These are phyloP conservation scores for Gallinago nigripennis DNA, from an alignment of 2,797 vertebrate species.

Conservation along the genomic window DNA sequence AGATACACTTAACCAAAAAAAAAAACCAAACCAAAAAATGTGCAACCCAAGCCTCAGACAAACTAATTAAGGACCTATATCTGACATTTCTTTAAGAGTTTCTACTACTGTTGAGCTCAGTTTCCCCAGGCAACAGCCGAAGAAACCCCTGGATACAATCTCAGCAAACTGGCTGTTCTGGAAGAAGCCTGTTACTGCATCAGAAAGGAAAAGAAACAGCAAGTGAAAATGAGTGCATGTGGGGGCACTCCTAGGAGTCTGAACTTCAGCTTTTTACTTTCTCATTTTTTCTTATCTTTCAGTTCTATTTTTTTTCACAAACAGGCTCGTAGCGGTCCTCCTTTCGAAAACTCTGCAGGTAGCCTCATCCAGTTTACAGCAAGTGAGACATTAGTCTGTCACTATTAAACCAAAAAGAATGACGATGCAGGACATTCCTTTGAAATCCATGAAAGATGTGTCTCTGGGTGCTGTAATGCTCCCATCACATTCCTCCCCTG, in stretches of 20 bases:
- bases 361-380: not conserved
- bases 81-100: not conserved
- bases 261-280: not conserved
- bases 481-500: not conserved
- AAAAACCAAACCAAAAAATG: not conserved
- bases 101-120: not conserved
- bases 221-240: not conserved
- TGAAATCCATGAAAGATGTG: not conserved
- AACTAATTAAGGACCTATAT: not conserved
- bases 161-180: not conserved
- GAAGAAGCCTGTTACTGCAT: not conserved
- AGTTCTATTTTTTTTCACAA: not conserved
- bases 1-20: not conserved
- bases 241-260: not conserved
- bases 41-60: not conserved
- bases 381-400: not conserved
- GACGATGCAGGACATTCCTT: not conserved
- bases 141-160: not conserved
- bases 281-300: not conserved
- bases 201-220: not conserved
- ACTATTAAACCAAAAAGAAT: not conserved
- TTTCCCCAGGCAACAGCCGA: not conserved
- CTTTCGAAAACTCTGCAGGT: not conserved
- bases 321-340: not conserved
- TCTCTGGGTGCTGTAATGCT: not conserved